A percentile compares a stretch with the other conserved stretches of the same genome.
These are phyloP conservation scores for Desoria tigrina DNA, from an alignment of 2,888 invertebrate species.

Conservation along the genomic window DNA sequence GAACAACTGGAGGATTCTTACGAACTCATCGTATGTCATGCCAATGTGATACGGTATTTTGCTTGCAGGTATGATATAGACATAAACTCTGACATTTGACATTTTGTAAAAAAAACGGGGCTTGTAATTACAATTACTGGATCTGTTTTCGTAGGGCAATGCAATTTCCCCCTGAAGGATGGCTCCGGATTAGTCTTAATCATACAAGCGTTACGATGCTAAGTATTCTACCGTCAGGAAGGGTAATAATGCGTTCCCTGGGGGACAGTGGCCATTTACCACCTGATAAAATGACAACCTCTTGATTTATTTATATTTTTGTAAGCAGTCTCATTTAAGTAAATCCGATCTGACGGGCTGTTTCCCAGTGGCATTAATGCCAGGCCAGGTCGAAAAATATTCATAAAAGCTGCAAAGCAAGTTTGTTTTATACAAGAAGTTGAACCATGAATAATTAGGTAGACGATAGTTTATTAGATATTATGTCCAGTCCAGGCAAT, in stretches of 20 bases:
- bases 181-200: constrained; percentile 87
- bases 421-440: too few relatives aligned
- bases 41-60: constrained; percentile 94
- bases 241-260: constrained; percentile 74
- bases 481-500: too few relatives aligned
- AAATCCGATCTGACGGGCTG: too few relatives aligned
- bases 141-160: constrained; percentile 70
- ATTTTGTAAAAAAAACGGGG: not conserved
- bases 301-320: too few relatives aligned
- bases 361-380: too few relatives aligned
- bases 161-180: constrained; percentile 95
- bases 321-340: not conserved
- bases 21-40: constrained; percentile 93
- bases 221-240: constrained; percentile 62
- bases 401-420: too few relatives aligned
- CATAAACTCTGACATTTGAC: too few relatives aligned
- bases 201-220: constrained; percentile 94
- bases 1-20: constrained; percentile 78
- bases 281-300: constrained; percentile 64
- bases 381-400: too few relatives aligned
- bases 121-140: not conserved
- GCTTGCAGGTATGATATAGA: constrained; percentile 73
- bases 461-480: too few relatives aligned
- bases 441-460: too few relatives aligned
- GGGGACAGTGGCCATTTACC: constrained; percentile 92